These are phyloP conservation scores for Caenorhabditis wallacei DNA, from an alignment of 2,888 invertebrate species.

Conservation along the genomic window DNA sequence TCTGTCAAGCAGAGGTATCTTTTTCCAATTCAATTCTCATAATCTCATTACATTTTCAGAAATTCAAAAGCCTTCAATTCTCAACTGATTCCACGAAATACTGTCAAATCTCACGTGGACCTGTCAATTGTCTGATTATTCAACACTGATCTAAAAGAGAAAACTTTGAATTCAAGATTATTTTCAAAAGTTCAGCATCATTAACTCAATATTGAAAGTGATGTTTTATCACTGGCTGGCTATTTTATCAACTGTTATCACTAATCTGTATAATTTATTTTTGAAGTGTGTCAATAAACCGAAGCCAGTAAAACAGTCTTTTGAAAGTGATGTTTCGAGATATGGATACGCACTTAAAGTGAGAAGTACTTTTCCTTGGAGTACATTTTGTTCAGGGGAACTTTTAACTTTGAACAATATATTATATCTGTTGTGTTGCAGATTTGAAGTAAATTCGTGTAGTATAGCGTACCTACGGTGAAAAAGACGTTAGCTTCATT, in stretches of 20 bases:
- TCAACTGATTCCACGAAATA: conserved; percentile 50
- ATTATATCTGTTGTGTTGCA: too few relatives aligned
- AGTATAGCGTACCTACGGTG: too few relatives aligned
- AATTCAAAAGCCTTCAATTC: conserved; percentile 54
- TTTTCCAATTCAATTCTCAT: background rate
- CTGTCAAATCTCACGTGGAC: conserved; percentile 48
- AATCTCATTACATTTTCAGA: conserved; percentile 12
- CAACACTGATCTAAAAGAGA: conserved; percentile 28
- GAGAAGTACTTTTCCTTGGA: too few relatives aligned
- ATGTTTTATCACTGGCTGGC: conserved; percentile 21
- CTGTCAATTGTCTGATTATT: conserved; percentile 46
- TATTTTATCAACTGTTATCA: conserved; percentile 17
- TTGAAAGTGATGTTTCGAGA: conserved; percentile 19
- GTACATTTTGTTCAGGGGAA: too few relatives aligned
- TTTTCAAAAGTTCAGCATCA: conserved; percentile 30
- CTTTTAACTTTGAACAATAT: too few relatives aligned
- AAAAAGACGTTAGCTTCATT: too few relatives aligned
- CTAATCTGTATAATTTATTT: conserved; percentile 31
- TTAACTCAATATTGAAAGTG: background rate
- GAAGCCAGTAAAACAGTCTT: background rate
- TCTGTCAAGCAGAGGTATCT: conserved; percentile 47
- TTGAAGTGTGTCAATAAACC: conserved; percentile 1
- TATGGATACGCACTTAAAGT: too few relatives aligned
- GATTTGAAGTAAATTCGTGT: too few relatives aligned
- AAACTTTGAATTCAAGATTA: background rate